These are phyloP conservation scores for Zaprionus africanus DNA, from an alignment of 1,140 invertebrate species.

Conservation along the genomic window DNA sequence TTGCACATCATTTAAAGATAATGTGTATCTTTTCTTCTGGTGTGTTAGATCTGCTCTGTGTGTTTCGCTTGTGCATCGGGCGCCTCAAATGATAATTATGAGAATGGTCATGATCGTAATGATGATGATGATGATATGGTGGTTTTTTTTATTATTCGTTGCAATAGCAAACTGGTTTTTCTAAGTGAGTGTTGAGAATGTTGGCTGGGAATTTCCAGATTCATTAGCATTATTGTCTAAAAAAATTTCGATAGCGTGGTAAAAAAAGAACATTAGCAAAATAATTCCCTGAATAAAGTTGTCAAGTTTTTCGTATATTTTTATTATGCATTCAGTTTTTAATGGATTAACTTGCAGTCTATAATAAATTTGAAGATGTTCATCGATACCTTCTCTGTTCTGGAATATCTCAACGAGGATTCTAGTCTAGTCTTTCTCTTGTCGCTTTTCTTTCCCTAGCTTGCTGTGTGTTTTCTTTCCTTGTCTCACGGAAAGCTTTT, in stretches of 20 bases:
- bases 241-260: slow-evolving; percentile 14
- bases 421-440: neutral
- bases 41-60: slow-evolving; percentile 3
- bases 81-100: slow-evolving; percentile 28
- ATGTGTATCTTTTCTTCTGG: slow-evolving; percentile 17
- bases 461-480: too few species aligned
- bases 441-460: neutral
- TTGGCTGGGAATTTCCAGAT: slow-evolving; percentile 34
- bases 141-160: slow-evolving; percentile 30
- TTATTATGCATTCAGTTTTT: neutral
- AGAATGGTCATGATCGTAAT: slow-evolving; percentile 23
- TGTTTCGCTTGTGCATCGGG: slow-evolving; percentile 32
- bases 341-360: neutral
- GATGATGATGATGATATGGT: slow-evolving; percentile 31
- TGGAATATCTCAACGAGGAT: neutral
- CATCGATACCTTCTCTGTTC: neutral
- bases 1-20: slow-evolving; percentile 9
- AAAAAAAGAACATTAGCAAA: slow-evolving; percentile 10
- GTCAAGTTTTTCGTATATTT: neutral
- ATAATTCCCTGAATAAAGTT: slow-evolving; percentile 18
- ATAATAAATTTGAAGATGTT: neutral
- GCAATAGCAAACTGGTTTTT: slow-evolving; percentile 58
- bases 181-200: neutral
- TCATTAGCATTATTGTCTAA: slow-evolving; percentile 46
- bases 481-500: slow-evolving; percentile 40